Conservation (phyloP, 2,113 vertebrate genomes). For the Manacus vitellinus region DNA sequence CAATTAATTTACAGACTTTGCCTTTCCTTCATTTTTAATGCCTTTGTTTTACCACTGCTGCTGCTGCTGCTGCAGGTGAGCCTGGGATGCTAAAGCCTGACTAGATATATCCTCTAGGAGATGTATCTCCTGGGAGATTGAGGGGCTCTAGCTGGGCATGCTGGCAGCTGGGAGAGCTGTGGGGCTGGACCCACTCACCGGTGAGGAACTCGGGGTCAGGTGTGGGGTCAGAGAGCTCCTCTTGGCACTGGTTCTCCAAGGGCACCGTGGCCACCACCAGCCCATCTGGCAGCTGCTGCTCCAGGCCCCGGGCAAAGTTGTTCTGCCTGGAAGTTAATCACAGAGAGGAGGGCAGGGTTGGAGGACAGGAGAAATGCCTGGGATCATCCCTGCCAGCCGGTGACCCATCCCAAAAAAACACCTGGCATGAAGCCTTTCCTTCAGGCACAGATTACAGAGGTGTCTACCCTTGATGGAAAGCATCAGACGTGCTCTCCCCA, state of each 20-base stretch:
- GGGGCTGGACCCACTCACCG: conserved; percentile 75
- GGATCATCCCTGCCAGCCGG: not conserved
- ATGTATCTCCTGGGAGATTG: not conserved
- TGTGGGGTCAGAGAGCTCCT: conserved; percentile 90
- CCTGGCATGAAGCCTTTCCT: not conserved
- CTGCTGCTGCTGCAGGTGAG: not conserved
- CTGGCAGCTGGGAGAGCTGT: not conserved
- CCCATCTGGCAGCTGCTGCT: conserved; percentile 95
- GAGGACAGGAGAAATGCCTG: not conserved
- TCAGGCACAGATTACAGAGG: not conserved
- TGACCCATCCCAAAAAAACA: not conserved
- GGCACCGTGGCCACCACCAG: conserved; percentile 93
- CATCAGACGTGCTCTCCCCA: rapidly evolving
- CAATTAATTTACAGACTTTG: not conserved
- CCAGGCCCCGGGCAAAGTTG: conserved; percentile 95
- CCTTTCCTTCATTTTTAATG: not conserved
- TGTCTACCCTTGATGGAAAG: not conserved
- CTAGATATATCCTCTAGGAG: rapidly evolving
- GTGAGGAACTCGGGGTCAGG: conserved; percentile 94
- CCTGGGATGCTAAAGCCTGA: not conserved
- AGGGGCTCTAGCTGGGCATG: not conserved
- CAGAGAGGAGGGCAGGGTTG: not conserved
- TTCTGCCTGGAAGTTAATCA: conserved; percentile 84
- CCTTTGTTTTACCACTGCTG: not conserved
- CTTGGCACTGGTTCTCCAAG: conserved; percentile 92